Evolutionary conservation across 2,113 vertebrate genomes (phyloP).

Genomic region (Leptosomus discolor): DNA sequence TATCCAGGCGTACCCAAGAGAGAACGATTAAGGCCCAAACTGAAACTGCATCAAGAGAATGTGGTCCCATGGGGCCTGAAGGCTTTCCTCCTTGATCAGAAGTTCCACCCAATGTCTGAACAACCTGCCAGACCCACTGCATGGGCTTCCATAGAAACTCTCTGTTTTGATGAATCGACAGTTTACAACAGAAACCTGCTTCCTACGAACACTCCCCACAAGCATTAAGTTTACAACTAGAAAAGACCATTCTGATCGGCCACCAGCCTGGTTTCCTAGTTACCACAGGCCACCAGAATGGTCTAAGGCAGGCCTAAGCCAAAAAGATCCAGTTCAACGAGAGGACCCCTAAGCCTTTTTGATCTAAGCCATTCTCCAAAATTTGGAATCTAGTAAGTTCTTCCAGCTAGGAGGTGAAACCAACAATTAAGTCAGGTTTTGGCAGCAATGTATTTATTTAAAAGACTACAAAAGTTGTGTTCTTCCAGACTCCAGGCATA

Average conservation of each 20-base stretch:
- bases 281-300: not conserved
- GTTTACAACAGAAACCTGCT: not conserved
- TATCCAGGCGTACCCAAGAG: not conserved
- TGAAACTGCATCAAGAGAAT: not conserved
- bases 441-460: not conserved
- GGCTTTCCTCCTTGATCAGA: not conserved
- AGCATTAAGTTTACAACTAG: not conserved
- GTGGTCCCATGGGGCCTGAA: not conserved
- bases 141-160: not conserved
- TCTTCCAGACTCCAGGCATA: not conserved
- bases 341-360: not conserved
- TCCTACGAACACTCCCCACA: not conserved
- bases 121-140: accelerated
- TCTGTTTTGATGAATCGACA: accelerated
- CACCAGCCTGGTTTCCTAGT: not conserved
- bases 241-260: not conserved
- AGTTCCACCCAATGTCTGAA: not conserved
- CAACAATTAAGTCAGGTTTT: not conserved
- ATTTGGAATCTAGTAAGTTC: not conserved
- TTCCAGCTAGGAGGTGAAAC: not conserved
- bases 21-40: not conserved
- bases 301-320: not conserved
- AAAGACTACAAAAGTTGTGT: not conserved
- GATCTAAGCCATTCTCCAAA: not conserved
- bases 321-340: not conserved